Evolutionary conservation across 2,888 invertebrate species (phyloP).

Genomic region (Lithophane semibrunnea): DNA sequence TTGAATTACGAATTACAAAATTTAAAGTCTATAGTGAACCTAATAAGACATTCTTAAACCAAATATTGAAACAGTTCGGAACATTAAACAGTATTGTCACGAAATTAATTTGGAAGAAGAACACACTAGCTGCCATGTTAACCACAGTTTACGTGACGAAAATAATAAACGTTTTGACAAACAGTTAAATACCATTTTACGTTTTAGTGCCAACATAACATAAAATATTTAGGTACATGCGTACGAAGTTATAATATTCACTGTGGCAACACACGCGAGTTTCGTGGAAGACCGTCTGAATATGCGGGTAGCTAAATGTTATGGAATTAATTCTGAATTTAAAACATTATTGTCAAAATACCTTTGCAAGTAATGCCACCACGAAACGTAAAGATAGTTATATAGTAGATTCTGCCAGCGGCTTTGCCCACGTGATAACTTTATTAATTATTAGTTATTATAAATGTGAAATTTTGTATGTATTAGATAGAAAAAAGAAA

Average conservation of each 20-base stretch:
- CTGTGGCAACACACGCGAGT: neutral
- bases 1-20: neutral
- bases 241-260: slow-evolving; percentile 5
- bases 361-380: neutral
- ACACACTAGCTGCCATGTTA: slow-evolving; percentile 26
- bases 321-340: neutral
- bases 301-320: neutral
- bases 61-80: slow-evolving; percentile 12
- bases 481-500: too few species aligned
- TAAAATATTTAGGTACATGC: slow-evolving; percentile 19
- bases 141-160: slow-evolving; percentile 37
- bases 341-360: neutral
- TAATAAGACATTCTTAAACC: neutral
- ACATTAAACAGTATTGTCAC: slow-evolving; percentile 46
- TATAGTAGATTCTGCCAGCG: neutral
- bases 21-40: neutral
- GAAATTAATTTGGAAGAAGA: slow-evolving; percentile 41
- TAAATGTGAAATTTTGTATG: too few species aligned
- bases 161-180: slow-evolving; percentile 29
- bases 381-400: neutral
- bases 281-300: neutral
- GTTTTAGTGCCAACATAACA: slow-evolving; percentile 17
- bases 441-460: too few species aligned
- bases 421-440: too few species aligned
- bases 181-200: slow-evolving; percentile 38